These are phyloP conservation scores for Cyprinodon brontotheroides DNA, from an alignment of 2,113 vertebrate genomes.

Conservation along the genomic window DNA sequence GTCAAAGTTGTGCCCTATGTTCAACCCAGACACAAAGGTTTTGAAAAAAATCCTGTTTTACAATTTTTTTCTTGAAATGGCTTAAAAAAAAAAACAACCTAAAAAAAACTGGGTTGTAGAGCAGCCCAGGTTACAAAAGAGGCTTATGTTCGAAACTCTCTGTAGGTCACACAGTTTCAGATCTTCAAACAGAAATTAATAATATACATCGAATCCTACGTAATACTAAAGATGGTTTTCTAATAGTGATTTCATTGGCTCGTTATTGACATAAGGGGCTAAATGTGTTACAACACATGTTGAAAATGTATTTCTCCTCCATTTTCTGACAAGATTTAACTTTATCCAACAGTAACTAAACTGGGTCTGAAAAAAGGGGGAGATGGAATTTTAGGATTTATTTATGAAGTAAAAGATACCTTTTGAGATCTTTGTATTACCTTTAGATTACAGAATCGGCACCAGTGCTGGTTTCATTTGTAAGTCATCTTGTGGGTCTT, in stretches of 20 bases:
- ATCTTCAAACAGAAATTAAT: neutral
- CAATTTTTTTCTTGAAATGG: neutral
- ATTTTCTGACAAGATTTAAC: no score
- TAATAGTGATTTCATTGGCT: neutral
- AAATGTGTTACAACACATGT: no score
- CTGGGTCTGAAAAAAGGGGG: no score
- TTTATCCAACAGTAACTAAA: no score
- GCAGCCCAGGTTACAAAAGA: neutral
- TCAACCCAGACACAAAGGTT: slow-evolving; percentile 31
- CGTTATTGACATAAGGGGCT: no score
- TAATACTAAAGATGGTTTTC: neutral
- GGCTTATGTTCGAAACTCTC: neutral
- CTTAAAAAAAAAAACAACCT: neutral
- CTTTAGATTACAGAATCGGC: slow-evolving; percentile 85
- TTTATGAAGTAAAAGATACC: slow-evolving; percentile 89
- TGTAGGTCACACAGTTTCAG: neutral
- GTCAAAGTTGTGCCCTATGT: slow-evolving; percentile 14
- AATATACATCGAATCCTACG: neutral
- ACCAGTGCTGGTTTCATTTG: slow-evolving; percentile 92
- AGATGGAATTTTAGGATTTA: neutral
- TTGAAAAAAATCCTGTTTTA: slow-evolving; percentile 11
- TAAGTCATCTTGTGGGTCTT: slow-evolving; percentile 87
- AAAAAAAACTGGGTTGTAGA: neutral
- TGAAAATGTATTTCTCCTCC: no score
- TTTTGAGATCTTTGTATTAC: slow-evolving; percentile 94